Base-by-base conservation (phyloP, 2,113 vertebrate genomes). In the Chaetodon auriga region DNA sequence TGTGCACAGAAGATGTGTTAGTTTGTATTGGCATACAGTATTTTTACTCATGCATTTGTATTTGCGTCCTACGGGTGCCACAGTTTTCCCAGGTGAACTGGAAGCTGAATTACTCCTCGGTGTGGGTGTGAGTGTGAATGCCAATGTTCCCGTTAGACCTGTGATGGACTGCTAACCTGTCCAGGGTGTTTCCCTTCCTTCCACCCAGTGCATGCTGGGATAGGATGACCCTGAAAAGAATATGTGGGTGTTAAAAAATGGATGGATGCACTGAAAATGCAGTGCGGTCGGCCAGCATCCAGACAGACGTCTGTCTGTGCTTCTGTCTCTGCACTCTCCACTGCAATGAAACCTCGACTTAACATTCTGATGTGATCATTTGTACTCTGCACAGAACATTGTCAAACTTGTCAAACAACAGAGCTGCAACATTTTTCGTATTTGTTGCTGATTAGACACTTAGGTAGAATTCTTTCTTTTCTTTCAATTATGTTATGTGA, bases 81-180 rank as follows among this genome's bases (percentile, higher is more conserved):
- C 75, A 11, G 65, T 77, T 74, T 48, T 54, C 68, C 86, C 72
- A 36, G 48, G 78, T 72, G 54, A 75, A 61, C 23, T 65, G 73
- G 72, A 82, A 81, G 54, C 65, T 66, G 71, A 73, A 65, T 74
- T 77, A 36, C 55, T 41, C 25, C 60, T 15, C 45, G 60, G 54
- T 78, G 79, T 69, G 58, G 62, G 62, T 62, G 70, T 60, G 68
- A 71, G 62, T 74, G 66, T 84, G 75, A 77, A 80, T 76, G 58
- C 16, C 48, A 82, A 74, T 81, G 0, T 69, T 43, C 4, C n/a
- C n/a, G 53, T 63, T 64, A 38, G 64, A 69, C 64, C 38, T 45
- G 30, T 36, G 38, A 76, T 84, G 66, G 53, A 73, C 66, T 69
- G 68, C 14, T 6, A 68, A 78, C 72, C 70, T 70, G 71, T 70